Evolutionary conservation across 2,888 invertebrate species (phyloP), one percentile per base, ranked within the genome.

Genomic region (Aspidapion aeneum): DNA sequence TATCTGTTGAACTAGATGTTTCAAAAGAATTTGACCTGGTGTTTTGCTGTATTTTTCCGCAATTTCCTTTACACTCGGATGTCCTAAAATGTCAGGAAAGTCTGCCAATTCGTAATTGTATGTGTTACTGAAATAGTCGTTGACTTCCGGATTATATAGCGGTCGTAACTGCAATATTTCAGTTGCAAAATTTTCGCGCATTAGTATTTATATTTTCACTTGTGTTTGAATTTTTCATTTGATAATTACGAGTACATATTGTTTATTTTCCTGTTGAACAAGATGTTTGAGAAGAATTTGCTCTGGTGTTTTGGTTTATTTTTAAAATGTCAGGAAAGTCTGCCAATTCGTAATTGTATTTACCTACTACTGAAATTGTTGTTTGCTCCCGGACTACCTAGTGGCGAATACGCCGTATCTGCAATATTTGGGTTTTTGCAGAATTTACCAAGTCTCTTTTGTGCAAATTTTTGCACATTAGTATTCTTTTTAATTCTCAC

Each of bases 281-380:
- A 90, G 79, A 74, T 88, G 90, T 66, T 87, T 82, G n/a, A 93
- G 80, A 55, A 91, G 78, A 58, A 91, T 81, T 81, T 93, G 92
- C 12, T 88, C 91, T 0, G 89, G 79, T 3, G 86, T 83, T 77
- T 86, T 90, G 0, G 81, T 80, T 73, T 89, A 82, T 61, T 82
- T 82, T 9, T 76, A 91, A 73, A 57, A 90, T 80, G 74, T 88
- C 85, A 1, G 89, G 87, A 74, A 85, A 85, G 55, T 81, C 78
- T 58, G 82, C 80, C 57, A 85, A 79, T 61, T 17, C n/a, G 72
- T 85, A 87, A 72, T 86, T 84, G 71, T 87, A 87, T 77, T 87
- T n/a, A n/a, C n/a, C n/a, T 88, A 63, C 76, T 80, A 19, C 81
- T 82, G 72, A 87, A 87, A 76, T 88, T 87, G 19, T 78, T 78